A percentile compares a stretch with the other conserved stretches of the same genome.
Conservation (phyloP, 1,140 invertebrate genomes). For the Cyclargus thomasi region DNA sequence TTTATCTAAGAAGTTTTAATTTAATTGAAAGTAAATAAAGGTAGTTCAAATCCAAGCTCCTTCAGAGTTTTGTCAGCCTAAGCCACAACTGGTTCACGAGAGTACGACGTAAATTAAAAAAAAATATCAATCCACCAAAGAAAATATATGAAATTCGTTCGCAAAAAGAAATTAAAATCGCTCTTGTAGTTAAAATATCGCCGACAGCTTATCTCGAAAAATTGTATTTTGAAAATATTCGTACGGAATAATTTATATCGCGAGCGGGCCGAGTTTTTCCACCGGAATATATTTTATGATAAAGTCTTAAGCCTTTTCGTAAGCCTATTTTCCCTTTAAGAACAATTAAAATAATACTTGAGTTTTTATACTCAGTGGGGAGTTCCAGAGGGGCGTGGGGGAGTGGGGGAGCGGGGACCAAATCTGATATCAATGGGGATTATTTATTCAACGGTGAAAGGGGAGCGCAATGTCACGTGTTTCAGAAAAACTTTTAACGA, state of each 20-base stretch:
- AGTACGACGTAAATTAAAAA: too few relatives aligned
- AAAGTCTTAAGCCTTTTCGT: neutral
- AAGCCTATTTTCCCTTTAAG: slow-evolving; percentile 10
- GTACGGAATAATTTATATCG: neutral
- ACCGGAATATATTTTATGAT: neutral
- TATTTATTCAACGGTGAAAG: neutral
- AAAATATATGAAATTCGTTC: neutral
- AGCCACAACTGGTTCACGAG: too few relatives aligned
- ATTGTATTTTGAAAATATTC: neutral
- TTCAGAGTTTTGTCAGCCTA: too few relatives aligned
- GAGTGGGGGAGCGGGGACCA: neutral
- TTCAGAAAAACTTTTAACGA: neutral
- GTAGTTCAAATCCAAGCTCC: too few relatives aligned
- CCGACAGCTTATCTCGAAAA: neutral
- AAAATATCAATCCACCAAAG: too few relatives aligned
- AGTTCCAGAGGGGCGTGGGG: too few relatives aligned
- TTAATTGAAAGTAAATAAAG: too few relatives aligned
- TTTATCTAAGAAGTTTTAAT: too few relatives aligned
- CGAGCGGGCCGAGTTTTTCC: neutral
- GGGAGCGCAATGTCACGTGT: neutral
- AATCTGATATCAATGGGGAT: slow-evolving; percentile 4
- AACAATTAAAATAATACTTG: slow-evolving; percentile 13
- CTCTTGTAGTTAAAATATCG: neutral
- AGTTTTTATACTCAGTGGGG: neutral
- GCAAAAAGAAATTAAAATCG: neutral